phyloP scores from a whole-genome alignment of 2,888 invertebrate species.

The Autographa gamma region DNA sequence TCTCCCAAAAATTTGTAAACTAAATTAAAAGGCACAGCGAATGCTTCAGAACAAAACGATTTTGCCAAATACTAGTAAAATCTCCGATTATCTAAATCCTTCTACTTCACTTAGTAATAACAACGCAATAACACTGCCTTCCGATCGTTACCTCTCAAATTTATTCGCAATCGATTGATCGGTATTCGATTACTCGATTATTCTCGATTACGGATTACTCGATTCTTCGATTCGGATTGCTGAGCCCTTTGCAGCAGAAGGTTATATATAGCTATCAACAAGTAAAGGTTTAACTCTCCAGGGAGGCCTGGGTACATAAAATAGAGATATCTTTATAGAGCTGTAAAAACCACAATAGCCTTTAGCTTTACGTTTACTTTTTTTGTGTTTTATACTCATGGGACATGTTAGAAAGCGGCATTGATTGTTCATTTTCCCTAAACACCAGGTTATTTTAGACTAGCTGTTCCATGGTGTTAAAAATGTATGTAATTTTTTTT shows the following conservation, averaged over 20 bases:
- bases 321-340: background rate
- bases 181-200: conserved; percentile 27
- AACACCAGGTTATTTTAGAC: no score
- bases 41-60: background rate
- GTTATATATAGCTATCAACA: conserved; percentile 37
- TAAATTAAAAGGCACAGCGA: background rate
- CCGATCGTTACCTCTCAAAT: conserved; percentile 20
- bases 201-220: conserved; percentile 13
- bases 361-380: background rate
- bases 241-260: conserved; percentile 31
- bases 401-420: background rate
- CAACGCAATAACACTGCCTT: conserved; percentile 5
- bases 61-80: background rate
- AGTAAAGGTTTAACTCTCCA: conserved; percentile 26
- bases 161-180: conserved; percentile 28
- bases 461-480: no score
- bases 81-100: background rate
- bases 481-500: no score
- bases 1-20: no score
- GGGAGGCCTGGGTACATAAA: background rate
- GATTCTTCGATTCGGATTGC: conserved; percentile 13
- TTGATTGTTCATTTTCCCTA: no score
- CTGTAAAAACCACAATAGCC: background rate
- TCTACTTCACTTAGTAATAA: background rate
- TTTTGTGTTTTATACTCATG: background rate